Evolutionary conservation across 2,797 vertebrate species (phyloP), one percentile per base, ranked within the genome.

Genomic region (Arctocebus calabarensis): DNA sequence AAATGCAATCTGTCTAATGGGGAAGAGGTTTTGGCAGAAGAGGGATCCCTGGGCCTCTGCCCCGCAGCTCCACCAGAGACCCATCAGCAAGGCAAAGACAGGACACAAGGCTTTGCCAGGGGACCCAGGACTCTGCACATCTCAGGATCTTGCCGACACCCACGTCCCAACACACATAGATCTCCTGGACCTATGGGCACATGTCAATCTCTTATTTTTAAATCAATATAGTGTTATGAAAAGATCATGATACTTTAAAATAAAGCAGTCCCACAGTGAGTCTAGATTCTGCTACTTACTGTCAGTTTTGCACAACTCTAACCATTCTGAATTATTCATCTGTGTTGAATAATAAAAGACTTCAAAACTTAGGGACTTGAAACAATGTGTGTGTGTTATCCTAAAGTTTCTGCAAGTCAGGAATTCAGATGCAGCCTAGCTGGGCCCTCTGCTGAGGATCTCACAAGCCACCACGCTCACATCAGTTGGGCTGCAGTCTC

Each of bases 1-100:
- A 85, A 68, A 62, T 55, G n/a, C 23, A 57, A 64, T 97, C 92
- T 84, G 43, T 94, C 75, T 94, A 74, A 94, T 43, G 57, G 84
- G 88, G 95, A 96, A 90, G 88, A 81, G 84, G 32, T 86, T 40
- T 77, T 4, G 19, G 27, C 22, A n/a, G 57, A 66, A 79, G 64
- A 66, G 29, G 20, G 17, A 17, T 29, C 59, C 34, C 45, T 13
- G 3, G 7, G 12, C 27, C 16, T 23, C 59, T 34, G 8, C 9
- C 1, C 4, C 4, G 6, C 22, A 82, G 64, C 64, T 23, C 17
- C 5, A 7, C 37, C 6, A 2, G 1, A 59, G 48, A 29, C 17
- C 57, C n/a, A 4, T 19, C 37, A 16, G 27, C 1, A 9, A 8
- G 2, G 16, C 0, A 8, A 66, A n/a, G 90, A 74, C 0, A 82